A percentile compares a stretch with the other conserved stretches of the same genome.
Conservation (phyloP, 2,888 invertebrate species). For the Phengaris alcon region DNA sequence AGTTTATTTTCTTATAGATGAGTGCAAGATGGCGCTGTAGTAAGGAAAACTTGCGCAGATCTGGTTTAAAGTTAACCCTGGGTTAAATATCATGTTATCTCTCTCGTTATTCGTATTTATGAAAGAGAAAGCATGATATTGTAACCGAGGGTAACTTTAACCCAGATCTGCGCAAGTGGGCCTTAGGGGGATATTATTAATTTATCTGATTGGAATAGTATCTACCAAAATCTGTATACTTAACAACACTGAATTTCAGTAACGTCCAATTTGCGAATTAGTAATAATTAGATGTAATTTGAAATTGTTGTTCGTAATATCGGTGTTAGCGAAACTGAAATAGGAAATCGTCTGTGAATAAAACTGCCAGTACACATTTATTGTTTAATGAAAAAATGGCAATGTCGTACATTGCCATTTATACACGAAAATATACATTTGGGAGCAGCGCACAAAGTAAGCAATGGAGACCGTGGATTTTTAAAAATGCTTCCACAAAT, state of each 20-base stretch:
- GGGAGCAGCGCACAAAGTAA: background rate
- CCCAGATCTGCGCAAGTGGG: too few species aligned
- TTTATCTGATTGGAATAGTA: background rate
- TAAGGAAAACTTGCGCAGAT: too few species aligned
- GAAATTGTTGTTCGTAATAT: conserved; percentile 24
- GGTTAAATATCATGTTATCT: too few species aligned
- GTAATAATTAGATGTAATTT: conserved; percentile 22
- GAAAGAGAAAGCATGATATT: too few species aligned
- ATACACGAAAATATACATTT: conserved; percentile 7
- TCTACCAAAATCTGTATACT: background rate
- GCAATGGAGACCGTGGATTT: background rate
- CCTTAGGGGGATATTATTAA: too few species aligned
- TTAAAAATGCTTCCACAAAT: background rate
- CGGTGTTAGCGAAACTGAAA: conserved; percentile 20
- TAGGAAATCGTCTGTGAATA: background rate
- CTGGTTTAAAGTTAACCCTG: too few species aligned
- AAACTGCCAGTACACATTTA: conserved; percentile 15
- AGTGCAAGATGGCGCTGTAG: too few species aligned
- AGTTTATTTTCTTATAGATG: too few species aligned
- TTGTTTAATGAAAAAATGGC: too few species aligned
- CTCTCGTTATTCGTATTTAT: too few species aligned
- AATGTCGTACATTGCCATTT: too few species aligned
- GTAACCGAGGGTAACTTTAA: too few species aligned
- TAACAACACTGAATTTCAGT: conserved; percentile 18
- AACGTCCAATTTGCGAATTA: conserved; percentile 15